These are phyloP conservation scores for Drosophila demipolita DNA, from an alignment of 2,888 invertebrate genomes.

Conservation along the genomic window DNA sequence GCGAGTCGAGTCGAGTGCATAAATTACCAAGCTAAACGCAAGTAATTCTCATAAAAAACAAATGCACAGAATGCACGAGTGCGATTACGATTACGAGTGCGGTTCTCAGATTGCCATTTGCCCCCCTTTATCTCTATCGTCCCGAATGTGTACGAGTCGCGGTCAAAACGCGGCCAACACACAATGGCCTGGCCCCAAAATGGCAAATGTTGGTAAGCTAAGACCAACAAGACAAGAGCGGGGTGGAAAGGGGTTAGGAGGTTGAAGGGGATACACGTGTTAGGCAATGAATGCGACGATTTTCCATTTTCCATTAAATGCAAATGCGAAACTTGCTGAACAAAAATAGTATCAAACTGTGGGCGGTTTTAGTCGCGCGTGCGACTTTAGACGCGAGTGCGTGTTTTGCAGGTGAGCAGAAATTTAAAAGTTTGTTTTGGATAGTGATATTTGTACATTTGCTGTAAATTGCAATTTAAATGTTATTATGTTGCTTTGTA, in stretches of 20 bases:
- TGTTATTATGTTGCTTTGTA: not conserved
- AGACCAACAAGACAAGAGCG: not conserved
- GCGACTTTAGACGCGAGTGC: slow-evolving; percentile 48
- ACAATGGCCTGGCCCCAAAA: slow-evolving; percentile 46
- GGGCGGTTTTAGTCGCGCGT: slow-evolving; percentile 47
- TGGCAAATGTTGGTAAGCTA: slow-evolving; percentile 34
- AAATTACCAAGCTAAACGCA: slow-evolving; percentile 60
- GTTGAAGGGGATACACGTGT: slow-evolving; percentile 10
- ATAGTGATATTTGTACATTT: not conserved
- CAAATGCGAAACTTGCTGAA: slow-evolving; percentile 46
- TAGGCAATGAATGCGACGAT: slow-evolving; percentile 38
- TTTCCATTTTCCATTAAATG: slow-evolving; percentile 55
- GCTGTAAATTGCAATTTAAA: not conserved
- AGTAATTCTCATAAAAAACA: slow-evolving; percentile 67
- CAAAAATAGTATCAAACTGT: slow-evolving; percentile 30
- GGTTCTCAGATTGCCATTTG: slow-evolving; percentile 40
- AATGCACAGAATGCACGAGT: slow-evolving; percentile 51
- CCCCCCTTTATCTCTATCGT: slow-evolving; percentile 1
- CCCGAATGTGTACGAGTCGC: slow-evolving; percentile 24
- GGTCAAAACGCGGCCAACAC: slow-evolving; percentile 56
- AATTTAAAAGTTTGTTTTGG: not conserved
- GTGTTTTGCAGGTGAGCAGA: slow-evolving; percentile 21
- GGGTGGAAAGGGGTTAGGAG: not conserved
- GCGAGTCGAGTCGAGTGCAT: slow-evolving; percentile 47
- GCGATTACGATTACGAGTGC: slow-evolving; percentile 39